phyloP scores from a whole-genome alignment of 1,140 invertebrate genomes.

The Cydia fagiglandana region DNA sequence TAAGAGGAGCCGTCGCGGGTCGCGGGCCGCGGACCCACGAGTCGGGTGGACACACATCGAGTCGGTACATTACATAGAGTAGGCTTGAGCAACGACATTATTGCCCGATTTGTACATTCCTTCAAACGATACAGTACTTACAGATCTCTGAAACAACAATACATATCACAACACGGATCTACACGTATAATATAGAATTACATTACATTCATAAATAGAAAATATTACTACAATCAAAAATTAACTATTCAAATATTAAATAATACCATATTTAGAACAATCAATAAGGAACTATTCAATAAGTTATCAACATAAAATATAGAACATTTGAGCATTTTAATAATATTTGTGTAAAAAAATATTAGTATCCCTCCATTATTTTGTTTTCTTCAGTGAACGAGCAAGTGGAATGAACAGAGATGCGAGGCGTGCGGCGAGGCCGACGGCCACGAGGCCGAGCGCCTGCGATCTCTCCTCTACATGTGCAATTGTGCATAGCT shows the following conservation, averaged over 20 bases:
- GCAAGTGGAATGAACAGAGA: constrained; percentile 23
- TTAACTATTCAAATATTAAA: constrained; percentile 64
- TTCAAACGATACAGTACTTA: constrained; percentile 56
- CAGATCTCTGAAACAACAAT: constrained; percentile 61
- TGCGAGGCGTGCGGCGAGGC: neutral
- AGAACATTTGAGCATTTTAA: constrained; percentile 74
- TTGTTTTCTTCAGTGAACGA: constrained; percentile 52
- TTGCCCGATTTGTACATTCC: constrained; percentile 69
- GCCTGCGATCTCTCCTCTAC: neutral
- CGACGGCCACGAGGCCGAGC: neutral
- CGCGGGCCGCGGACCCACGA: neutral
- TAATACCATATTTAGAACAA: constrained; percentile 63
- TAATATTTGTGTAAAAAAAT: constrained; percentile 76
- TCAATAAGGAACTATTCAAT: constrained; percentile 71
- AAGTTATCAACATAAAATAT: constrained; percentile 77
- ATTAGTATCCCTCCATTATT: constrained; percentile 54
- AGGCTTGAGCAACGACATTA: constrained; percentile 63
- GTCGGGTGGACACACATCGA: neutral
- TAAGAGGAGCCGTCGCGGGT: constrained; percentile 49
- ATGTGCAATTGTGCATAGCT: neutral
- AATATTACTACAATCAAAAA: constrained; percentile 60
- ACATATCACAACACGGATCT: constrained; percentile 77
- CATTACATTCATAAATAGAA: constrained; percentile 55
- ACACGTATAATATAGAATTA: constrained; percentile 62
- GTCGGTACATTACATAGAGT: neutral